Evolutionary conservation across 2,888 invertebrate genomes (phyloP), one percentile per base, ranked within the genome.

Genomic region (Sinohyriopsis cumingii): DNA sequence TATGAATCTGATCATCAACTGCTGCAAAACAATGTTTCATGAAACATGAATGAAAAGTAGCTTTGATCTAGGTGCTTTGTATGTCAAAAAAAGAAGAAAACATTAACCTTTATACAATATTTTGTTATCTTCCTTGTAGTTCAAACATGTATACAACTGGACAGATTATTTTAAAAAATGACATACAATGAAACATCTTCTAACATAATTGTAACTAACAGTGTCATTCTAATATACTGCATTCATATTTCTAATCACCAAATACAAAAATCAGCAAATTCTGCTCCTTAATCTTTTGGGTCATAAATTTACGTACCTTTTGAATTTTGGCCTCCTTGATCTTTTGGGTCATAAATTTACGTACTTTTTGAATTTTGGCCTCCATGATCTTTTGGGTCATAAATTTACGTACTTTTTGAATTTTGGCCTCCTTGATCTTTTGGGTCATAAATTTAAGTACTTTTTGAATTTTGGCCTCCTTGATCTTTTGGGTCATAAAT

Each of bases 341-440:
- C 90, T 99, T 98, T 90, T 98, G 98, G 90, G 99, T 91, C 0
- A 99, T 99, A 90, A 98, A 28, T 60, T 20, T 24, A 63, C 59
- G 28, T 84, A 91, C 90, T 89, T 91, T 96, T 90, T 96, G 95
- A 60, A 98, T 94, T 87, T 96, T 96, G 12, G 98, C 97, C 89
- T 97, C 97, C 80, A 96, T 95, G 92, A 99, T 96, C 90, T 99
- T 98, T 90, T 98, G 98, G 90, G 99, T 91, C 0, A 99, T 99
- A 90, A 98, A 33, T 57, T n/a, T 25, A 63, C 59, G 28, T 84
- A 91, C 90, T 89, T 91, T 96, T 90, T 96, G 95, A 60, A 98
- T 94, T 87, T 96, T 96, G 12, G 98, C 97, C 89, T 97, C 97
- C 80, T 96, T 95, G 92, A 99, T 96, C 90, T 99, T 98, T 90